Evolutionary conservation across 2,797 vertebrate genomes (phyloP).

Genomic region (Phrynocephalus guinanensis): DNA sequence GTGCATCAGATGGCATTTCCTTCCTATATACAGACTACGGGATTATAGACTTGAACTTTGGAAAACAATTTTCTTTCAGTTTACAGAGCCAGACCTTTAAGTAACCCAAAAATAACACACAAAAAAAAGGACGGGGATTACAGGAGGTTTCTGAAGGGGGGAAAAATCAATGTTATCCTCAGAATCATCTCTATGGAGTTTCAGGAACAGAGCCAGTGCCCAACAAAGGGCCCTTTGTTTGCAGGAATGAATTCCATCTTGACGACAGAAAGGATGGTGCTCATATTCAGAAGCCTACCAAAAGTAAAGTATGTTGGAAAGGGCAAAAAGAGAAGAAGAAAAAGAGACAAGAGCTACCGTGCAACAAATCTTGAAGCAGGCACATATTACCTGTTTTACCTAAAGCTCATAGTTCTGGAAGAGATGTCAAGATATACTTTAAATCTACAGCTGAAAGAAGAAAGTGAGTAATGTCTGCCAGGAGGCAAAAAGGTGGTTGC

Average conservation of each 20-base stretch:
- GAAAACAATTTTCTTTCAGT: constrained; percentile 5
- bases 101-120: background rate
- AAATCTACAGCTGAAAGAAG: constrained; percentile 25
- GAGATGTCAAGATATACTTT: constrained; percentile 4
- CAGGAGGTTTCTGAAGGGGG: background rate
- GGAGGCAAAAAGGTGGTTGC: background rate
- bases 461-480: background rate
- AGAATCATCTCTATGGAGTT: background rate
- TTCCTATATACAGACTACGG: background rate
- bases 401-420: constrained; percentile 1
- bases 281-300: constrained; percentile 7
- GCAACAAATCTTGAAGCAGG: constrained; percentile 14
- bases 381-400: background rate
- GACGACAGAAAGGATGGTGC: background rate
- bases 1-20: background rate
- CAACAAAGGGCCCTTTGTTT: constrained; percentile 16
- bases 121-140: background rate
- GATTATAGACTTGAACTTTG: constrained; percentile 3
- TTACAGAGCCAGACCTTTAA: constrained; percentile 1
- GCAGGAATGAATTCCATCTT: constrained; percentile 6
- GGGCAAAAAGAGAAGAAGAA: background rate
- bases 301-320: constrained; percentile 17
- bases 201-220: constrained; percentile 4
- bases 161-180: constrained; percentile 20
- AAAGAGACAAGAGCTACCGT: background rate